Evolutionary conservation across 2,113 vertebrate species (phyloP).

Genomic region (Hemiprocne comata): DNA sequence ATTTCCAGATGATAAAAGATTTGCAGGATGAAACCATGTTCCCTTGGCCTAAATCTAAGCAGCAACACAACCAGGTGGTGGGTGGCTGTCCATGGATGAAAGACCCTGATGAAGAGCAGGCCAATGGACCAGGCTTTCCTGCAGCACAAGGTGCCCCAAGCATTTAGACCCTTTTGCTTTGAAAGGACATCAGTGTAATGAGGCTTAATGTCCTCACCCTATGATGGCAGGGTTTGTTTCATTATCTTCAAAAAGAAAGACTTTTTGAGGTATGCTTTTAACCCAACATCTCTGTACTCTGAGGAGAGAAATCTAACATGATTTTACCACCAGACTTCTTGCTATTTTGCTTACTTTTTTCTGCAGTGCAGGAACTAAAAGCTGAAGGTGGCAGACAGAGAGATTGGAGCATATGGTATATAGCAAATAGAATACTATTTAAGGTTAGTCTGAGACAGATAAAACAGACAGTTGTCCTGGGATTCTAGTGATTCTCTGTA

Average conservation of each 20-base stretch:
- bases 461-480: background rate
- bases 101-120: background rate
- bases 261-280: slow-evolving; percentile 1
- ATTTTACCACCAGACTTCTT: background rate
- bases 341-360: background rate
- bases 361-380: background rate
- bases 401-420: slow-evolving; percentile 1
- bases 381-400: slow-evolving; percentile 42
- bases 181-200: background rate
- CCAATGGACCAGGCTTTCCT: rapidly evolving
- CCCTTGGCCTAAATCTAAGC: background rate
- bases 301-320: background rate
- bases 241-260: background rate
- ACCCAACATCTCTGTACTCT: background rate
- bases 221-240: background rate
- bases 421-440: background rate
- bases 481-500: background rate
- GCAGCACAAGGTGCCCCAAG: rapidly evolving
- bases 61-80: rapidly evolving
- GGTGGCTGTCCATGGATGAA: rapidly evolving
- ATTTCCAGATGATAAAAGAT: background rate
- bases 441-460: background rate
- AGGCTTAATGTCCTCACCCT: background rate
- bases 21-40: background rate
- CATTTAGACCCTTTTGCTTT: background rate